These are phyloP conservation scores for Harpagus bidentatus DNA, from an alignment of 2,113 vertebrate species.

Conservation along the genomic window DNA sequence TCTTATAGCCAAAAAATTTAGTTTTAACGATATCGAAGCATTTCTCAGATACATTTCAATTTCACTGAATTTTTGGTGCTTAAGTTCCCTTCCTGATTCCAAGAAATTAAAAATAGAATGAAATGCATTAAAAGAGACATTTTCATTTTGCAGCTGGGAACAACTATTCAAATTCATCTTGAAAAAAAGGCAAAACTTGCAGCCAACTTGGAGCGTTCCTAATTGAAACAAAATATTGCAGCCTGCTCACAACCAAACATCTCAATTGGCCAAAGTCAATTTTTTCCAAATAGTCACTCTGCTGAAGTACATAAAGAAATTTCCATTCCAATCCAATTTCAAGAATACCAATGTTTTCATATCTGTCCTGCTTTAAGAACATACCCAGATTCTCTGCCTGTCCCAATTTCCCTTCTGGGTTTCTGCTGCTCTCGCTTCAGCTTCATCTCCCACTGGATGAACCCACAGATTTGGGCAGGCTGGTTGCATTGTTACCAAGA, in stretches of 20 bases:
- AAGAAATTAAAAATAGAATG: constrained; percentile 29
- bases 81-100: not conserved
- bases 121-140: not conserved
- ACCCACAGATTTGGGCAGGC: not conserved
- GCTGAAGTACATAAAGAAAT: not conserved
- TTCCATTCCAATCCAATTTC: not conserved
- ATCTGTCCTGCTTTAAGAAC: not conserved
- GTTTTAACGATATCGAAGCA: not conserved
- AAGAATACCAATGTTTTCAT: not conserved
- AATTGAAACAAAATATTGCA: not conserved
- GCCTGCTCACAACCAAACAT: not conserved
- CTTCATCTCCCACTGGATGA: not conserved
- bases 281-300: not conserved
- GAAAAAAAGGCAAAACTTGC: not conserved
- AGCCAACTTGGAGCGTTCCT: not conserved
- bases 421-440: not conserved
- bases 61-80: not conserved
- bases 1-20: not conserved
- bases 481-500: not conserved
- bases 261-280: not conserved
- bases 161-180: not conserved
- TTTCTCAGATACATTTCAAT: not conserved
- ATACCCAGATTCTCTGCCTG: not conserved
- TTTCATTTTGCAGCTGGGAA: not conserved
- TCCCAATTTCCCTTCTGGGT: not conserved